Percentiles rank a stretch among this genome's conserved stretches.
phyloP scores from a whole-genome alignment of 2,888 invertebrate species.

The Andrena chrysosceles region DNA sequence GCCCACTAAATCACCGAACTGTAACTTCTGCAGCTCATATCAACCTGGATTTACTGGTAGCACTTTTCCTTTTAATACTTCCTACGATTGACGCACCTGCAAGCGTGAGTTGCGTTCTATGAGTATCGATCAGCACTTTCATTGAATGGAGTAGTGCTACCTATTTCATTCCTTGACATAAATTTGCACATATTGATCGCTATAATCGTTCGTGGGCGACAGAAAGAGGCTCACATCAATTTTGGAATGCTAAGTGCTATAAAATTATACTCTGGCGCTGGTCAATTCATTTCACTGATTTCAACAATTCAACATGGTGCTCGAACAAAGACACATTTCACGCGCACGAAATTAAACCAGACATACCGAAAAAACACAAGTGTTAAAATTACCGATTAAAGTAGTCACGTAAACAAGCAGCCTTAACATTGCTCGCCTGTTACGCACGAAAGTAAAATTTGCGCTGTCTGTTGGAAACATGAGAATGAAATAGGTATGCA shows the following conservation, averaged over 20 bases:
- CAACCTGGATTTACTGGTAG: conserved; percentile 77
- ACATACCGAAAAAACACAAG: neutral
- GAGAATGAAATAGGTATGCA: conserved; percentile 9
- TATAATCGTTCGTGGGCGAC: too few species aligned
- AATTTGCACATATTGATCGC: too few species aligned
- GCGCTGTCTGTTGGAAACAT: conserved; percentile 2
- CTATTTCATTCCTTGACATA: too few species aligned
- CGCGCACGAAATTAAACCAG: neutral
- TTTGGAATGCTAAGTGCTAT: too few species aligned
- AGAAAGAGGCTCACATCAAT: too few species aligned
- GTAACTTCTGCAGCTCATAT: conserved; percentile 66
- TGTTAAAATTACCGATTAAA: neutral
- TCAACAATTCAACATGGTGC: too few species aligned
- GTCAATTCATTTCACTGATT: too few species aligned
- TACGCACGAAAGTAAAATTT: conserved; percentile 11
- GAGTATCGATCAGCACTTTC: conserved; percentile 45
- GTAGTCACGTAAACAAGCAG: neutral
- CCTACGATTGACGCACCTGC: conserved; percentile 53
- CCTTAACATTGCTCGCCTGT: too few species aligned
- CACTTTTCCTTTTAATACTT: conserved; percentile 47
- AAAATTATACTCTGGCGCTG: too few species aligned
- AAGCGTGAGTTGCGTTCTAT: conserved; percentile 13
- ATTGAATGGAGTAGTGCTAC: neutral
- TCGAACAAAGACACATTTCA: neutral
- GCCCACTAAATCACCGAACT: conserved; percentile 69